phyloP scores from a whole-genome alignment of 2,888 invertebrate species.

The Dioctria linearis region DNA sequence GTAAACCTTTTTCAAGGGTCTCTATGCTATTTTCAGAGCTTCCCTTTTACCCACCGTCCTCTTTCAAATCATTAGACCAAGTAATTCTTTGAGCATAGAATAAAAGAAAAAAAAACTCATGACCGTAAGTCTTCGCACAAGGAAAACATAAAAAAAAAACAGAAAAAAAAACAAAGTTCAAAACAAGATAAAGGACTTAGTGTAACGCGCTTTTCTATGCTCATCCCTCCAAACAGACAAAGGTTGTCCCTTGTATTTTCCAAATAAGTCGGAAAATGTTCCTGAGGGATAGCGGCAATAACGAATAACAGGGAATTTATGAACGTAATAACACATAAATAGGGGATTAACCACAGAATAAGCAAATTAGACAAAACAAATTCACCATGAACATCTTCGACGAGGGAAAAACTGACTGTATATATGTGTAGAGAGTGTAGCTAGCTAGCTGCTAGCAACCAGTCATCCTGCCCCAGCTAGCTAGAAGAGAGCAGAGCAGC shows the following conservation, averaged over 20 bases:
- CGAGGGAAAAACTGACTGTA: slow-evolving; percentile 17
- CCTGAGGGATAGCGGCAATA: slow-evolving; percentile 36
- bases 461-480: background rate
- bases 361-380: slow-evolving; percentile 59
- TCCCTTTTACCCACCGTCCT: background rate
- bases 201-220: slow-evolving; percentile 20
- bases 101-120: background rate
- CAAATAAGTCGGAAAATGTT: slow-evolving; percentile 9
- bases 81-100: slow-evolving; percentile 3
- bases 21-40: background rate
- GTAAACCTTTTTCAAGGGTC: slow-evolving; percentile 6
- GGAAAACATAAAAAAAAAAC: background rate
- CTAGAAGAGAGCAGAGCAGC: background rate
- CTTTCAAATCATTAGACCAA: slow-evolving; percentile 23
- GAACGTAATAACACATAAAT: slow-evolving; percentile 67
- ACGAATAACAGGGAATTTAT: slow-evolving; percentile 47
- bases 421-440: too few relatives aligned
- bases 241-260: background rate
- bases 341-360: slow-evolving; percentile 65
- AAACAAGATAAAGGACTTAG: slow-evolving; percentile 43
- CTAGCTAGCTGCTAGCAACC: background rate
- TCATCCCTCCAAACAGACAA: background rate
- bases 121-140: too few relatives aligned
- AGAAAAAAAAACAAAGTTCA: slow-evolving; percentile 18
- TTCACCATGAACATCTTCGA: slow-evolving; percentile 54